These are phyloP conservation scores for Lycocerus yunnanus DNA, from an alignment of 2,888 invertebrate genomes.

Conservation along the genomic window DNA sequence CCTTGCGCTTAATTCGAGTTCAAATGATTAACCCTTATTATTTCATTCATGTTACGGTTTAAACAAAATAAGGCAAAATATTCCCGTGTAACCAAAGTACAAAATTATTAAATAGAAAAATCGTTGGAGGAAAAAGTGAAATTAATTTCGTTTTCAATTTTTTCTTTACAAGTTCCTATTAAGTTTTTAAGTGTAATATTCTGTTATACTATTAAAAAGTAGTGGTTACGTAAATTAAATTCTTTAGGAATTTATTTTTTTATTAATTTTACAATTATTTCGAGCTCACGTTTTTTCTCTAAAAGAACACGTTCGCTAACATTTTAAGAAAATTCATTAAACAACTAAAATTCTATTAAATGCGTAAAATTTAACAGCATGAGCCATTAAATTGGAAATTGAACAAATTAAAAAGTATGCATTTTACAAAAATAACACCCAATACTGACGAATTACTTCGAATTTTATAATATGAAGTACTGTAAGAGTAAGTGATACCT, in stretches of 20 bases:
- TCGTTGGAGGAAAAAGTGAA: background rate
- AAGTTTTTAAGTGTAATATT: background rate
- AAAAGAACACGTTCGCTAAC: background rate
- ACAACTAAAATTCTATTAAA: background rate
- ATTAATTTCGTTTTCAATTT: background rate
- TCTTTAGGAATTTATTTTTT: background rate
- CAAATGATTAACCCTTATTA: background rate
- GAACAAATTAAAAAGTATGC: background rate
- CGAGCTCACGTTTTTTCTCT: background rate
- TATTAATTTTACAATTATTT: background rate
- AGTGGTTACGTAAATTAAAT: background rate
- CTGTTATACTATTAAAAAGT: background rate
- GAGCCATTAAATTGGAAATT: background rate
- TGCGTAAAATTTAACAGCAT: background rate
- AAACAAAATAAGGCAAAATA: too few species aligned
- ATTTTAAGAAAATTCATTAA: background rate
- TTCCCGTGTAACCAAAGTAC: background rate
- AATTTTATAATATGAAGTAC: background rate
- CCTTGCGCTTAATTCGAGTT: background rate
- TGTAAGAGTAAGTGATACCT: background rate
- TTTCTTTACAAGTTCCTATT: background rate
- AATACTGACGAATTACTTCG: background rate
- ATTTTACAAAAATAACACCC: background rate
- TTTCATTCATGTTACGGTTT: too few species aligned
- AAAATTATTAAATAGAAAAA: background rate